Conservation (phyloP, 1,140 invertebrate species). For the Formica exsecta region DNA sequence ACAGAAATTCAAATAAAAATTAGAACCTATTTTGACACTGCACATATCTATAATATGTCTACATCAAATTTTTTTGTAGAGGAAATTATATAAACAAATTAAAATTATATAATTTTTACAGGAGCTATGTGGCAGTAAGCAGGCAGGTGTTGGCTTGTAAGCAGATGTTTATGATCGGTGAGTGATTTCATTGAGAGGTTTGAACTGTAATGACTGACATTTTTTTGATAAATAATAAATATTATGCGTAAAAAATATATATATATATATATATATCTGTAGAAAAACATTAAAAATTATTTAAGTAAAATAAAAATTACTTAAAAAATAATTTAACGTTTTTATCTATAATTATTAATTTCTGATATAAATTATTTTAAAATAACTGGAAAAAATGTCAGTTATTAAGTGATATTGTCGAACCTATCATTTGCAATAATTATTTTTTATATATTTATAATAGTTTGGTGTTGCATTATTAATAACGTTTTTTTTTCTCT, state of each 20-base stretch:
- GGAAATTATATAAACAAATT: neutral
- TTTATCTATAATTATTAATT: no score
- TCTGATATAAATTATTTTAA: neutral
- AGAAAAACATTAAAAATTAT: neutral
- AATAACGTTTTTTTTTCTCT: neutral
- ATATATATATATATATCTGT: no score
- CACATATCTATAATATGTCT: no score
- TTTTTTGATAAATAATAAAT: neutral
- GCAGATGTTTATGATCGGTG: neutral
- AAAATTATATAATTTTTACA: constrained; percentile 2
- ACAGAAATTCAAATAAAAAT: neutral
- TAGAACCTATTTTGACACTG: neutral
- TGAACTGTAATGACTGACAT: neutral
- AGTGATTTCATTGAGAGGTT: neutral
- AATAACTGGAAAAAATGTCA: neutral
- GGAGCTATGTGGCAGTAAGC: neutral
- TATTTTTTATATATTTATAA: neutral
- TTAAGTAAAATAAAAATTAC: neutral
- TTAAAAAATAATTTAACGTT: no score
- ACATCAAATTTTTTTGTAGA: no score
- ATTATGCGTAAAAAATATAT: neutral
- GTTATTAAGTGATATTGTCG: neutral
- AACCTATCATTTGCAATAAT: neutral
- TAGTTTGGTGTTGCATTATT: constrained; percentile 10
- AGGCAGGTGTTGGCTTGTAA: no score